Evolutionary conservation across 2,888 invertebrate species (phyloP), one percentile per base, ranked within the genome.

Genomic region (Erannis defoliaria): DNA sequence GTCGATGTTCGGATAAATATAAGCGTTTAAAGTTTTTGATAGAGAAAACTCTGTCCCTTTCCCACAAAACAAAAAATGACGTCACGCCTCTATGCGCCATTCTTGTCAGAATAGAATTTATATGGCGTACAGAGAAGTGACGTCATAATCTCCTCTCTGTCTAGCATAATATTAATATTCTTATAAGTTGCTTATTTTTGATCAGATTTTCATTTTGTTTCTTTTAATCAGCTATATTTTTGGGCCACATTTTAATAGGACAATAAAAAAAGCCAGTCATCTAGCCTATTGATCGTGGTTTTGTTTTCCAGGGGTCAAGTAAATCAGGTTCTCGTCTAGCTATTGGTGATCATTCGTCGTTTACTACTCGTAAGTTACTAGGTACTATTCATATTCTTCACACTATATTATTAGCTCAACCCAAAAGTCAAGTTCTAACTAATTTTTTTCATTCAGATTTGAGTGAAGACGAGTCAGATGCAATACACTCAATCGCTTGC

Each of bases 341-440:
- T 51, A 84, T 89, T 57, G 90, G 89, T 70, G 90, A 91, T 69
- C 88, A 91, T 73, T 82, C 85, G 21, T 88, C 88, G 37, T 84
- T 85, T 62, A 83, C 77, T 19, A 82, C 81, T 31, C 74, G 91
- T 91, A 79, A 87, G 88, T 78, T 42, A 35, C 14, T 38, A 38
- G 16, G 23, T 54, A 26, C 40, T 8, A 51, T 23, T 38, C 16
- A 23, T 38, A 18, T 26, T 23, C 23, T 16, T 16, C 5, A 9
- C 9, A 16, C 2, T 26, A 45, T 26, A 6, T 21, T 21, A 16
- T 16, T 26, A 26, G 8, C 1, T 26, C 5, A 10, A 9, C 14
- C 14, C 23, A 26, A n/a, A 43, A 43, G 0, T 26, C 21, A 26
- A 43, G 26, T 26, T 43, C 9, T 45, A 23, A 40, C 14, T 16